Base-by-base conservation (phyloP, 2,113 vertebrate species). In the Phocoena sinus region DNA sequence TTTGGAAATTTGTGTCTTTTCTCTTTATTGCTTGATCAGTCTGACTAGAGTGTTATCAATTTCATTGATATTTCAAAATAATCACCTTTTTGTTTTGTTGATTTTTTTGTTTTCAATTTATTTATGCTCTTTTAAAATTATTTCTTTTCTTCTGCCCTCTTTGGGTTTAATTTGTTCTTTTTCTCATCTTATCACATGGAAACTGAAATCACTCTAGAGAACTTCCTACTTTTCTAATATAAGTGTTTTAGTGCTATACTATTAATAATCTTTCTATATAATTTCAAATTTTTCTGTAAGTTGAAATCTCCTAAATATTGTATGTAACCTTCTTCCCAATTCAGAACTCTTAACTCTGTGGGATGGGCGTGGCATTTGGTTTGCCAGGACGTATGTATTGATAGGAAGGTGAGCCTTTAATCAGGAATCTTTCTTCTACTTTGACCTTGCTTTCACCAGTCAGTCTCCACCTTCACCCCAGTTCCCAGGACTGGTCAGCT, bases 281-380 rank as follows among this genome's bases (percentile, higher is more conserved):
- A 89, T 68, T 95, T 84, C 11, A 79, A 73, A 20, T 60, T 84
- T 83, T 94, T 92, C 38, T 85, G 3, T 76, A 91, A 95, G n/a
- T 31, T 67, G 15, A 21, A 84, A 23, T 44, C 84, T 96, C 82
- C 76, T 74, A 63, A 87, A 50, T 91, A n/a, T 58, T 68, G 3
- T 44, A 91, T 31, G 36, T 36, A 95, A 88, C 8, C 41, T 76
- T 8, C 36, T 96, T 70, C 21, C n/a, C 28, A 89, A 70, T 60
- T 76, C 12, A 91, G 58, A 89, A 91, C n/a, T 65, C 44, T 56
- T 74, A 47, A 25, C 56, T 91, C 76, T 94, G 18, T 89, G 50
- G 21, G 4, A 84, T 68, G 17, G 17, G 18, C 41, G 3, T 88
- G 38, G 31, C 36, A 77, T 87, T 81, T 90, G 68, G 33, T 58